Evolutionary conservation across 2,797 vertebrate genomes (phyloP), one percentile per base, ranked within the genome.

Genomic region (Oreochromis grahami): DNA sequence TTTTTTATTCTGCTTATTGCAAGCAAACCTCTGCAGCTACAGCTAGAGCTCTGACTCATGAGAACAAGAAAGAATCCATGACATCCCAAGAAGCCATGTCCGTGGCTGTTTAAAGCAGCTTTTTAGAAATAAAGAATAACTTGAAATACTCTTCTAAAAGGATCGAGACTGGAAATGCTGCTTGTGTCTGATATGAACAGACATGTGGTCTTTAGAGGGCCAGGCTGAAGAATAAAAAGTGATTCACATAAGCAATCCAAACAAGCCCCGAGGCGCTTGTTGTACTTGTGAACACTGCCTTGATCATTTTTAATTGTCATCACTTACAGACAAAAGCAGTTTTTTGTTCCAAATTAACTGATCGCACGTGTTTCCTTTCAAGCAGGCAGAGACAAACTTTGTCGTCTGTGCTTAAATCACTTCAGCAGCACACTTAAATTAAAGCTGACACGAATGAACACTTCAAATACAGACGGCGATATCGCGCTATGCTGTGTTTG

Each of bases 181-280:
- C 15, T 78, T 74, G 72, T 60, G 48, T 84, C 36, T 92, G 86
- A 93, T 90, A 26, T 26, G 80, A 90, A 65, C 70, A 86, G 90
- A 91, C 86, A 86, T 85, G 29, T 85, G 85, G 82, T 89, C 83
- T 92, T 90, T 86, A 81, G 82, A 87, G 58, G 29, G 56, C 56
- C 63, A 51, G 63, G 63, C 52, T 83, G 81, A 78, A 76, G 26
- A 34, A 63, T 79, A 79, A 68, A 70, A 63, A 52, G n/a, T 32
- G 4, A 89, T 65, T 85, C 36, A 85, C 68, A 58, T 86, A 84
- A 76, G 56, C 70, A 76, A 89, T 88, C 43, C 36, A 85, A 86
- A 86, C 32, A 81, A 60, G 65, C 56, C 87, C 48, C 0, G 24
- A 55, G 84, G 80, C 53, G 21, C 41, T 55, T 79, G 21, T 50